Evolutionary conservation across 2,888 invertebrate species (phyloP), one percentile per base, ranked within the genome.

Genomic region (Aethes cnicana): DNA sequence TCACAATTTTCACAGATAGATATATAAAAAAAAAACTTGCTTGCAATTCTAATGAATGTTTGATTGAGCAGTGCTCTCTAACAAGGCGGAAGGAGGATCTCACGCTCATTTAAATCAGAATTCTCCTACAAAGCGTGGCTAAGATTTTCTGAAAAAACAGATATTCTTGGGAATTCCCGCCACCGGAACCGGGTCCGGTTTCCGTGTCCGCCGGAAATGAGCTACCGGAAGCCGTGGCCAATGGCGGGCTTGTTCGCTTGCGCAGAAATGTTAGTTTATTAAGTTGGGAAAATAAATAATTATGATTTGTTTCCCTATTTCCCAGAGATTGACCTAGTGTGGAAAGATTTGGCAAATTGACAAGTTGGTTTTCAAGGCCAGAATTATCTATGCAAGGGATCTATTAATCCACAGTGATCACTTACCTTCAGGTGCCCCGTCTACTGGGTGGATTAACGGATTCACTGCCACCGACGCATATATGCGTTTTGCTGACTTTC

Each of bases 131-230:
- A 25, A 39, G 33, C n/a, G n/a, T n/a, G n/a, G n/a, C 32, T n/a
- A 41, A 48, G 48, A 48, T 42, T 41, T n/a, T 42, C 41, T 35
- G 9, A 41, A 47, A n/a, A 48, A 42, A 26, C 49, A 49, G 49
- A 42, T 39, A 39, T 39, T 42, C 42, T 49, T 21, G 35, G n/a
- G 35, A 21, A 48, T n/a, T 5, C 9, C 20, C 36, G 37, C 7
- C 47, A 18, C 49, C 42, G 49, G 49, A 49, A 25, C 26, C 26
- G 14, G n/a, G 18, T 14, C 26, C 26, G 26, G 49, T 35, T 35
- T 49, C 49, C 49, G 14, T 4, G 20, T 42, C 49, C 42, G 49
- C 11, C 42, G 42, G 49, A 49, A 49, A 42, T 49, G 49, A 49
- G 42, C 25, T 25, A 25, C 26, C 49, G 49, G 49, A 49, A 48